These are phyloP conservation scores for Coluber constrictor DNA, from an alignment of 2,797 vertebrate genomes.

Conservation along the genomic window DNA sequence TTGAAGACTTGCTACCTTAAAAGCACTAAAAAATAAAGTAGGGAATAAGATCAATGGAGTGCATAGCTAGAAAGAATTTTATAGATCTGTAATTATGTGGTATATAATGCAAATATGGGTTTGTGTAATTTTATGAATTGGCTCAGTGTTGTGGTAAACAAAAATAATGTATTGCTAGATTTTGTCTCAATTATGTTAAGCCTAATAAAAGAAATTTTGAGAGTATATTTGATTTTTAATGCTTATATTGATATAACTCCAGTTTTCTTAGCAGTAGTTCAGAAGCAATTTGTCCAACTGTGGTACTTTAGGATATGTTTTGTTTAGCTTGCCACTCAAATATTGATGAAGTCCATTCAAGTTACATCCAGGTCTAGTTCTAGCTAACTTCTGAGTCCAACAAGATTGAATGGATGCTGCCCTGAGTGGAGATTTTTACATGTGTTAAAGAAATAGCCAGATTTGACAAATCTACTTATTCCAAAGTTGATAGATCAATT, in stretches of 20 bases:
- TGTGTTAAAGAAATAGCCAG: neutral
- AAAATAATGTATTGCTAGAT: neutral
- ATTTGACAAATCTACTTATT: neutral
- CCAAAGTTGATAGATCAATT: neutral
- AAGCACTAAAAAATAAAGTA: neutral
- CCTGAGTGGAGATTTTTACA: neutral
- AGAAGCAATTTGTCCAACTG: neutral
- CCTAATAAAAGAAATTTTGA: neutral
- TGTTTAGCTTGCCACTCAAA: neutral
- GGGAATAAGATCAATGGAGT: neutral
- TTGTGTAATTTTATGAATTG: neutral
- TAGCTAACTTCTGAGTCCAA: neutral
- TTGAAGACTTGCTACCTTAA: neutral
- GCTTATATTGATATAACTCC: neutral
- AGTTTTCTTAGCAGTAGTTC: neutral
- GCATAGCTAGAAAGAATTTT: neutral
- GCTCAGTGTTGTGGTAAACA: constrained; percentile 16
- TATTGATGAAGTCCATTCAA: neutral
- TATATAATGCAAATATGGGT: neutral
- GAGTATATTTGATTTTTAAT: neutral
- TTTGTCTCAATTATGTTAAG: neutral
- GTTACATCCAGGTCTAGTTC: neutral
- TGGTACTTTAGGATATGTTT: neutral
- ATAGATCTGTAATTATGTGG: neutral
- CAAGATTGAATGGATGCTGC: neutral